Base-by-base conservation (phyloP, 2,113 vertebrate species). In the Oreocharis arfaki region DNA sequence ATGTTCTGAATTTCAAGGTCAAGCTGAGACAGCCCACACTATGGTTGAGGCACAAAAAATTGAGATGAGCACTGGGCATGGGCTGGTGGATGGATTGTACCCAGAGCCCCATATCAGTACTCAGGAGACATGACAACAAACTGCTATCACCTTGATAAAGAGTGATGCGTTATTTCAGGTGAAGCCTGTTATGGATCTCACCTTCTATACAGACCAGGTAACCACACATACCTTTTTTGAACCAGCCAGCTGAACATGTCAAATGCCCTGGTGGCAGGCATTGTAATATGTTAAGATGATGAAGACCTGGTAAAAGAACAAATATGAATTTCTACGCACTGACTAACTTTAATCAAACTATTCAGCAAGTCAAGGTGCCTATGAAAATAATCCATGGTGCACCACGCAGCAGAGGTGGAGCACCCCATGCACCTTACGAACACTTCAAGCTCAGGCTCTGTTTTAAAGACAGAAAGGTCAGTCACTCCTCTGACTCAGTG, bases 391-490 rank as follows among this genome's bases (percentile, higher is more conserved):
- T 14, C 65, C 41, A 41, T n/a, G 73, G 52, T 83, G 35, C 33
- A 65, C 9, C 56, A 46, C 0, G 0, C 16, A 75, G 42, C 60
- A 56, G 55, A 87, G 41, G 47, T 7, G 8, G 46, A 83, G 23
- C 23, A 93, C 37, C 35, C 15, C 46, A 19, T 2, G 1, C 28
- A 39, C 50, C n/a, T 42, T 10, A 82, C 16, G 41, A 23, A 42
- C 47, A 20, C 13, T 56, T 61, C 30, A 59, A 63, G n/a, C 46
- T 63, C 3, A 0, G 42, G 35, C 76, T 83, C 18, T 39, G 46
- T 59, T 76, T 69, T 77, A 86, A 83, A 84, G 88, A 70, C 27
- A 88, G 39, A 52, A 93, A 86, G 83, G 96, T 95, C 96, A 92
- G 79, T n/a, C 5, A 0, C 37, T 94, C 60, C 20, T 83, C 59